Evolutionary conservation across 2,113 vertebrate genomes (phyloP).

Genomic region (Halichoeres trimaculatus): DNA sequence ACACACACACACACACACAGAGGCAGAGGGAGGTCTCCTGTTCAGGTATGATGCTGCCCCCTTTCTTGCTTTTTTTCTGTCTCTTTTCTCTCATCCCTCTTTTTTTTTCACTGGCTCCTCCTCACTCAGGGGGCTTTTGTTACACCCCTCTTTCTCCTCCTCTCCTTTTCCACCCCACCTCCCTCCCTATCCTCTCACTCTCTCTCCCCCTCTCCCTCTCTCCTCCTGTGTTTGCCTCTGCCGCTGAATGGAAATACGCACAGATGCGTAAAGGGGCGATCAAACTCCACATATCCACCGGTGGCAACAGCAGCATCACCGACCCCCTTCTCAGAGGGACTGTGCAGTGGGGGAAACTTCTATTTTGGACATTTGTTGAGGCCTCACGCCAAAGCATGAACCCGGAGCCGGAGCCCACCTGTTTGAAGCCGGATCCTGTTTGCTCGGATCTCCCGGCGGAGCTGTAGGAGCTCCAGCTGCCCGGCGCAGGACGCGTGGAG

Average conservation of each 20-base stretch:
- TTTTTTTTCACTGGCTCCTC: slow-evolving; percentile 74
- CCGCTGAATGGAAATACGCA: slow-evolving; percentile 80
- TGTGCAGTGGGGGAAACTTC: slow-evolving; percentile 18
- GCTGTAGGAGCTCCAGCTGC: slow-evolving; percentile 8
- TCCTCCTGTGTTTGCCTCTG: slow-evolving; percentile 58
- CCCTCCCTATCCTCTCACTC: slow-evolving; percentile 42
- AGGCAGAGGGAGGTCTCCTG: slow-evolving; percentile 72
- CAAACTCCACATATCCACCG: slow-evolving; percentile 72
- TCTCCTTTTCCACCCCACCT: slow-evolving; percentile 57
- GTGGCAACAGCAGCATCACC: slow-evolving; percentile 50
- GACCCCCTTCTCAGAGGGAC: slow-evolving; percentile 40
- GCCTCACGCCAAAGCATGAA: slow-evolving; percentile 9
- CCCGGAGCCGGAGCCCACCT: slow-evolving; percentile 60
- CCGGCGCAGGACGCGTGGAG: slow-evolving; percentile 31
- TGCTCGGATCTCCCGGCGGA: slow-evolving; percentile 13
- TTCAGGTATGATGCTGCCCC: slow-evolving; percentile 82
- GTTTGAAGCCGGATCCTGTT: slow-evolving; percentile 56
- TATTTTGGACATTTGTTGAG: slow-evolving; percentile 34
- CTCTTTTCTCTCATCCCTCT: slow-evolving; percentile 52
- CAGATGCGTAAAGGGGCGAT: slow-evolving; percentile 79
- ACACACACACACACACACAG: slow-evolving; percentile 27
- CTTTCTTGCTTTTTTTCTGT: slow-evolving; percentile 38
- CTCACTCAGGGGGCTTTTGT: slow-evolving; percentile 73
- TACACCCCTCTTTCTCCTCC: slow-evolving; percentile 47
- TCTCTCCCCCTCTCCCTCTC: slow-evolving; percentile 45